Base-by-base conservation (phyloP, 2,888 invertebrate genomes). In the Podotricha telesiphe region DNA sequence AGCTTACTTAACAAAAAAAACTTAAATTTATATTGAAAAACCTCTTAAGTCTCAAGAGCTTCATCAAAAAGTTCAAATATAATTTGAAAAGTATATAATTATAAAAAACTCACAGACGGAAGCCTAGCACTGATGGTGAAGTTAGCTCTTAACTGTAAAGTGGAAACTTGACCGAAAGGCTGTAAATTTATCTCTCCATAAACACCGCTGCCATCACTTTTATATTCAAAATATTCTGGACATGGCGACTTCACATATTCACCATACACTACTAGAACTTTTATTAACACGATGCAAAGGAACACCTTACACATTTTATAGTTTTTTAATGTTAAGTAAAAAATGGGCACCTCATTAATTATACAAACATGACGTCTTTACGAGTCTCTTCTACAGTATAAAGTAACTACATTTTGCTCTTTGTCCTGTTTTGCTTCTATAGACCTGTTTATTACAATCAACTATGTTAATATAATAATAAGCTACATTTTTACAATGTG, bases 211-310 rank as follows among this genome's bases (percentile, higher is more conserved):
- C 82, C 81, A 70, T 89, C 86, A 75, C 74, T 77, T 67, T 77
- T 80, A 69, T 86, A 90, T n/a, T 83, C 80, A 80, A 90, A 91
- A 58, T 83, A 73, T 34, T 80, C 77, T 6, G 89, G 88, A 63
- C 91, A 91, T 1, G 89, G 89, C 1, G 88, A 86, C 28, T 78
- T 79, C 3, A 76, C 72, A 70, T 79, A 79, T 67, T 86, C 85
- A 45, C 82, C 77, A 71, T 76, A 79, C 69, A 80, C 77, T 17
- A 55, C 6, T 11, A 55, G 11, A 34, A 34, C 10, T 17, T 55
- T 34, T 34, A 17, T 17, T 37, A 55, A 55, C 3, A 55, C 10
- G 5, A 37, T 5, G 6, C n/a, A 17, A 11, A 55, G 34, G 5
- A 17, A n/a, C 34, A 34, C 17, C 11, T 37, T 55, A 55, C 17